Percentiles rank a stretch among this genome's conserved stretches.
These are phyloP conservation scores for Camponotus fellah DNA, from an alignment of 2,888 invertebrate species.

Conservation along the genomic window DNA sequence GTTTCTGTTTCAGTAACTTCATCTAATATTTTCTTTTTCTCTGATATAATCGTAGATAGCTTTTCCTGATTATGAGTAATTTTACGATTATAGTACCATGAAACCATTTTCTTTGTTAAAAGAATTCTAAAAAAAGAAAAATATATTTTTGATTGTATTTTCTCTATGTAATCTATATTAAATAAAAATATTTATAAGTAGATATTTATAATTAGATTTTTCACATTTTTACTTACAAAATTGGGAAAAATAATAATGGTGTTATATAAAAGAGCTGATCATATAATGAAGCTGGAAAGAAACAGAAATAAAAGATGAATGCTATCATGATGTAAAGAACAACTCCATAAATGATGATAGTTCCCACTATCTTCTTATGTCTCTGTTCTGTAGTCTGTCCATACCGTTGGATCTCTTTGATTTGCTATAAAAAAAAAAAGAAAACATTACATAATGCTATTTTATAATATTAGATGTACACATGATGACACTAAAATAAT, in stretches of 20 bases:
- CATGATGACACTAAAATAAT: constrained; percentile 27
- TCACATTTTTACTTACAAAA: constrained; percentile 92
- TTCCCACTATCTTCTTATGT: constrained; percentile 93
- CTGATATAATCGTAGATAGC: constrained; percentile 90
- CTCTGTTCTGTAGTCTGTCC: constrained; percentile 92
- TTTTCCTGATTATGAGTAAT: constrained; percentile 92
- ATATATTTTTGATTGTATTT: constrained; percentile 14
- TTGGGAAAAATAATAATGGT: constrained; percentile 93
- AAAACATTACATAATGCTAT: constrained; percentile 34
- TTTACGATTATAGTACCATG: constrained; percentile 96
- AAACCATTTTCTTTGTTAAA: constrained; percentile 92
- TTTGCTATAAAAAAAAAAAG: constrained; percentile 87
- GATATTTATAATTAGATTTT: constrained; percentile 34
- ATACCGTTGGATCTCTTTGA: constrained; percentile 93
- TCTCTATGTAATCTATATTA: neutral
- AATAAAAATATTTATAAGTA: constrained; percentile 27
- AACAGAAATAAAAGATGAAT: constrained; percentile 92
- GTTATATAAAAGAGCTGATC: constrained; percentile 92
- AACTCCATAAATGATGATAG: constrained; percentile 91
- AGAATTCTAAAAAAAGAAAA: constrained; percentile 89
- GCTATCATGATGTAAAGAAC: constrained; percentile 91
- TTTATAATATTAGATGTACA: constrained; percentile 12
- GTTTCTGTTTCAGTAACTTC: constrained; percentile 99
- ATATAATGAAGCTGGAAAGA: constrained; percentile 91
- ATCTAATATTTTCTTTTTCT: constrained; percentile 96